Percentiles rank a stretch among this genome's conserved stretches.
These are phyloP conservation scores for Eciton burchellii DNA, from an alignment of 1,140 invertebrate genomes.

Conservation along the genomic window DNA sequence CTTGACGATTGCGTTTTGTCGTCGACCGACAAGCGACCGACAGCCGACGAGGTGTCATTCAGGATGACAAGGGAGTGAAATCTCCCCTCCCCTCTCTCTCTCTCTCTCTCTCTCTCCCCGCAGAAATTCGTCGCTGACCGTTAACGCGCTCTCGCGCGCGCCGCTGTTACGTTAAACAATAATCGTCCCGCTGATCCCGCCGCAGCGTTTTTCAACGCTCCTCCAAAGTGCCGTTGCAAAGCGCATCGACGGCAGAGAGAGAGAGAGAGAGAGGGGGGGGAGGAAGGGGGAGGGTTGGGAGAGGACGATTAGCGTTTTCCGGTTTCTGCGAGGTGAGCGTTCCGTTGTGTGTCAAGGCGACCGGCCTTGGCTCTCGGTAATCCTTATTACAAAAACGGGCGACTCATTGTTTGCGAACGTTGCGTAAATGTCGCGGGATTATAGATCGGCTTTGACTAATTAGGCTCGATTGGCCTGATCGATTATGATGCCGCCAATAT, in stretches of 20 bases:
- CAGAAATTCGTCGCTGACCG: not conserved
- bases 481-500: not conserved
- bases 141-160: not conserved
- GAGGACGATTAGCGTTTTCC: constrained; percentile 76
- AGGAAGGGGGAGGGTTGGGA: no score
- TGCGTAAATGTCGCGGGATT: constrained; percentile 34
- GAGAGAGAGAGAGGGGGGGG: no score
- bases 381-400: constrained; percentile 30
- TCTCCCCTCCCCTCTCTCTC: no score
- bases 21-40: no score
- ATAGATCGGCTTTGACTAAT: not conserved
- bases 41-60: not conserved
- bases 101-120: no score
- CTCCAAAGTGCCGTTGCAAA: constrained; percentile 43
- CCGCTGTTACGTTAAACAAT: constrained; percentile 1
- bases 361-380: constrained; percentile 46
- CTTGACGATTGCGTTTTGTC: not conserved
- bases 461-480: not conserved
- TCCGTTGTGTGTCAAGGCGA: constrained; percentile 70
- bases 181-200: constrained; percentile 33
- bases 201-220: constrained; percentile 23
- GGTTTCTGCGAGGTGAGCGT: constrained; percentile 63
- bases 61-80: not conserved
- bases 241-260: no score
- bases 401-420: constrained; percentile 62